Evolutionary conservation across 2,888 invertebrate genomes (phyloP).

Genomic region (Hedychridium roseum): DNA sequence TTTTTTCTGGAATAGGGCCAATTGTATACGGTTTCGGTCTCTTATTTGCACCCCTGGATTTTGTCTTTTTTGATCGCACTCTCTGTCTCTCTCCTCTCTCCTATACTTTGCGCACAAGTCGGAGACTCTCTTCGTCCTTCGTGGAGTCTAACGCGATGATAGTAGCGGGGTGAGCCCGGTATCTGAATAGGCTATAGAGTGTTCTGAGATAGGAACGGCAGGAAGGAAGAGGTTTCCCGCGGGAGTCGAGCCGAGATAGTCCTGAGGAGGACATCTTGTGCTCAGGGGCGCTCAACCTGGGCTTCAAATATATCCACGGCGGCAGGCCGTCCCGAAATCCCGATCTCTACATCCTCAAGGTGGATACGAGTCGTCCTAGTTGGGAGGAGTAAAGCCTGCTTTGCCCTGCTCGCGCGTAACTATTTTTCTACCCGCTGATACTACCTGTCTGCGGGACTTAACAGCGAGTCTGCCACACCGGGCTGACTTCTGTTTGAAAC

Average conservation of each 20-base stretch:
- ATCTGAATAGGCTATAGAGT: slow-evolving; percentile 63
- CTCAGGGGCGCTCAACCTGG: slow-evolving; percentile 55
- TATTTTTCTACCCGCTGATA: slow-evolving; percentile 25
- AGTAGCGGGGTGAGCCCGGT: slow-evolving; percentile 54
- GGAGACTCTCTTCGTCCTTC: too few species aligned
- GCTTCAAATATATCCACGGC: slow-evolving; percentile 35
- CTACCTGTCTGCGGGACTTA: slow-evolving; percentile 22
- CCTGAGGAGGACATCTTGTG: slow-evolving; percentile 61
- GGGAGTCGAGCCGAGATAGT: slow-evolving; percentile 61
- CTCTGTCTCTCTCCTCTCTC: slow-evolving; percentile 16
- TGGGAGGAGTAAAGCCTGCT: slow-evolving; percentile 37
- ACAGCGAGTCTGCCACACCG: too few species aligned
- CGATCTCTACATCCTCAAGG: slow-evolving; percentile 31
- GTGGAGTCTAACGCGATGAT: slow-evolving; percentile 10
- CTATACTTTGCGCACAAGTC: too few species aligned
- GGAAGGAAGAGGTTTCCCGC: slow-evolving; percentile 57
- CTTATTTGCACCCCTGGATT: too few species aligned
- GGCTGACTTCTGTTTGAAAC: too few species aligned
- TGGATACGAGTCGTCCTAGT: slow-evolving; percentile 28
- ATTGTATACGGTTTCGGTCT: too few species aligned
- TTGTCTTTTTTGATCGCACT: slow-evolving; percentile 8
- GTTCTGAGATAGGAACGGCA: slow-evolving; percentile 60
- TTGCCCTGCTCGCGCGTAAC: slow-evolving; percentile 36
- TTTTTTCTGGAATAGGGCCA: too few species aligned
- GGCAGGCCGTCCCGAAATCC: too few species aligned